Conservation (phyloP, 1,140 invertebrate species). For the Drosophila sulfurigaster region DNA sequence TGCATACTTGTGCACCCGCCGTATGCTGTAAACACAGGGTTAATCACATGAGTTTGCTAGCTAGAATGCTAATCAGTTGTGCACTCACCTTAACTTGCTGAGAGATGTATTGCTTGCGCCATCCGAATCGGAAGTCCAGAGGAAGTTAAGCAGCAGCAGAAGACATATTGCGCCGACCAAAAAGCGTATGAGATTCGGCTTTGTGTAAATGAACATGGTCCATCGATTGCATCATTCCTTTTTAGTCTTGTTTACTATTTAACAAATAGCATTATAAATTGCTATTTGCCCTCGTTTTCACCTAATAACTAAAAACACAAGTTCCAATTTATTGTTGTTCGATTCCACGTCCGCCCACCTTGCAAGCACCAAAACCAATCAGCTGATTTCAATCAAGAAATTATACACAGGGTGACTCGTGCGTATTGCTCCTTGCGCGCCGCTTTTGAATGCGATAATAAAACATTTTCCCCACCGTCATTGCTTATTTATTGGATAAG, state of each 20-base stretch:
- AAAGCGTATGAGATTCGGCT: conserved; percentile 72
- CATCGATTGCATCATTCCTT: conserved; percentile 66
- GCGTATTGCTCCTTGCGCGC: not conserved
- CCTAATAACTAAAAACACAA: conserved; percentile 3
- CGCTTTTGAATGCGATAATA: not conserved
- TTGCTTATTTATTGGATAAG: conserved; percentile 9
- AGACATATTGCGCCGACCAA: conserved; percentile 65
- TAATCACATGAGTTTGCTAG: not conserved
- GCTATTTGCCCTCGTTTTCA: conserved; percentile 28
- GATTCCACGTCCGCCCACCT: conserved; percentile 26
- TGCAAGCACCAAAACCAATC: not conserved
- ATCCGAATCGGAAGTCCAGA: conserved; percentile 64
- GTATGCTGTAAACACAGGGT: conserved; percentile 52
- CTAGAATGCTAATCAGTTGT: not conserved
- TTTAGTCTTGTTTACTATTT: conserved; percentile 35
- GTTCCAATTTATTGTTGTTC: conserved; percentile 39
- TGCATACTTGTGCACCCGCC: conserved; percentile 77
- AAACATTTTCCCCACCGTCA: not conserved
- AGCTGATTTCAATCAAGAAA: conserved; percentile 35
- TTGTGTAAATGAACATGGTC: conserved; percentile 74
- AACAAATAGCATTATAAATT: conserved; percentile 48
- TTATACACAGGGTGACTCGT: conserved; percentile 38
- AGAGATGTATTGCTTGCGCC: conserved; percentile 58
- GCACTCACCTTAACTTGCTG: conserved; percentile 70
- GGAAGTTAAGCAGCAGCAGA: conserved; percentile 71